A percentile compares a stretch with the other conserved stretches of the same genome.
These are phyloP conservation scores for Dascyllus trimaculatus DNA, from an alignment of 2,113 vertebrate genomes.

Conservation along the genomic window DNA sequence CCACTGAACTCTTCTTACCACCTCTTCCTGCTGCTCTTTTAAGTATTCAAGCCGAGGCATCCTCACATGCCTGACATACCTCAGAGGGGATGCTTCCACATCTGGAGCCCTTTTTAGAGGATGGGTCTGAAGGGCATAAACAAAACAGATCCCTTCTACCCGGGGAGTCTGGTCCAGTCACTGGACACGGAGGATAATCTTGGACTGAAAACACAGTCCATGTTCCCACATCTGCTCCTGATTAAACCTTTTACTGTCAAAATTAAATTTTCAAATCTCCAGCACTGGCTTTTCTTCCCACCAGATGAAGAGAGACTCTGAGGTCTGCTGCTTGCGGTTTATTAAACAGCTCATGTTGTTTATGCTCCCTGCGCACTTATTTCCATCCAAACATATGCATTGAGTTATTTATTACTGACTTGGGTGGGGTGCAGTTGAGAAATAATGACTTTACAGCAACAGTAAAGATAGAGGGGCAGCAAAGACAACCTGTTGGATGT, in stretches of 20 bases:
- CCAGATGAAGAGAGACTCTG: constrained; percentile 21
- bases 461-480: constrained; percentile 57
- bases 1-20: background rate
- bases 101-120: constrained; percentile 8
- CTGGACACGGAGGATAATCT: constrained; percentile 22
- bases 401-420: constrained; percentile 24
- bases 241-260: constrained; percentile 45
- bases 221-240: constrained; percentile 74
- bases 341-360: constrained; percentile 30
- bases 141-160: constrained; percentile 13
- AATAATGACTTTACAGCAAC: constrained; percentile 62
- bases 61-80: constrained; percentile 30
- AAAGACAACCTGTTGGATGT: constrained; percentile 21
- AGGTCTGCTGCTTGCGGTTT: constrained; percentile 9
- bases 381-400: background rate
- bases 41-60: background rate
- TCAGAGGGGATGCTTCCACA: constrained; percentile 3
- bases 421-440: background rate
- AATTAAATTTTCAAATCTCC: constrained; percentile 45
- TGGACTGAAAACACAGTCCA: constrained; percentile 16
- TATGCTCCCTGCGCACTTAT: background rate
- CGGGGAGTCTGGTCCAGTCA: background rate
- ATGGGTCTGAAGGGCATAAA: background rate
- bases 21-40: background rate
- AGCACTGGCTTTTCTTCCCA: constrained; percentile 18